A percentile compares a stretch with the other conserved stretches of the same genome.
phyloP scores from a whole-genome alignment of 2,888 invertebrate genomes.

The Lithophane socia region DNA sequence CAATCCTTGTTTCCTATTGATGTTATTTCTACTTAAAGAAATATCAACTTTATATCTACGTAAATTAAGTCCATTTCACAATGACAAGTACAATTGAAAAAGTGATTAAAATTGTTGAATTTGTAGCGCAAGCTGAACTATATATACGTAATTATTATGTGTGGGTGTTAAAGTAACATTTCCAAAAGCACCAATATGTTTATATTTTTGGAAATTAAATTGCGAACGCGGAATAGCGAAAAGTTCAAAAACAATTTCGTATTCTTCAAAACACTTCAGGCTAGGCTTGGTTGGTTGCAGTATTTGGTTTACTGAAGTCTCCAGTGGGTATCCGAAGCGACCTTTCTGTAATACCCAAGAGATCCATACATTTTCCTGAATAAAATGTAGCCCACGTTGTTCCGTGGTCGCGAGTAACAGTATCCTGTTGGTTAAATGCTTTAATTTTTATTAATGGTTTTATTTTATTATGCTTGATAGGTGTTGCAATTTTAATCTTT shows the following conservation, averaged over 20 bases:
- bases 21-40: background rate
- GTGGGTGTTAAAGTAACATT: background rate
- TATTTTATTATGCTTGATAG: constrained; percentile 7
- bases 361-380: constrained; percentile 58
- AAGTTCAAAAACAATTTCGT: constrained; percentile 50
- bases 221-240: background rate
- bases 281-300: constrained; percentile 25
- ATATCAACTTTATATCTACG: too few species aligned
- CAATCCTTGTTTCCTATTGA: background rate
- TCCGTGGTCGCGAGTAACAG: constrained; percentile 27
- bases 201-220: background rate
- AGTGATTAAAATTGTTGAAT: background rate
- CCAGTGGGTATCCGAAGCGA: constrained; percentile 17
- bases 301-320: constrained; percentile 40
- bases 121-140: background rate
- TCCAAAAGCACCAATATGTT: background rate
- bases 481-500: background rate
- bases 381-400: constrained; percentile 51
- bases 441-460: constrained; percentile 36
- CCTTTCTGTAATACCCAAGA: constrained; percentile 41
- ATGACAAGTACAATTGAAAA: background rate
- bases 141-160: too few species aligned
- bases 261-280: constrained; percentile 49
- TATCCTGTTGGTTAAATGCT: constrained; percentile 16
- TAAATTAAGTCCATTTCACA: background rate